Base-by-base conservation (phyloP, 2,797 vertebrate species). In the Alectoris magna region DNA sequence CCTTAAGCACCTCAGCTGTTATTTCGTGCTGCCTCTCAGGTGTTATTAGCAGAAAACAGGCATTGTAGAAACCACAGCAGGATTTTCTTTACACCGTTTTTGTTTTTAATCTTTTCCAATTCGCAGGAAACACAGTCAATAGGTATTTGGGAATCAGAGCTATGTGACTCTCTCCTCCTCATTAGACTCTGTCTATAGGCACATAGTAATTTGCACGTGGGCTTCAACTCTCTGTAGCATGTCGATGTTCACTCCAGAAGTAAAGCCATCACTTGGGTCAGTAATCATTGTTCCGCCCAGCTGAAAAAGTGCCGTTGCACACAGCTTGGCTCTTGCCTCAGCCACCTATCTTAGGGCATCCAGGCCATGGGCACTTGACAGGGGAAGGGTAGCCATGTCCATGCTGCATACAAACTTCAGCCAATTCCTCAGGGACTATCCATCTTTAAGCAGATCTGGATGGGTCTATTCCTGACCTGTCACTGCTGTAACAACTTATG, bases 1-100 rank as follows among this genome's bases (percentile, higher is more conserved):
- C 94, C 95, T 96, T 97, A 96, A 97, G 87, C 16, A 84, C 93
- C 96, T 81, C 96, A 97, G 96, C 97, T 98, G 97, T 94, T 97
- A 94, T 95, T 93, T 92, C 12, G 49, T 89, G 88, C 88, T 90
- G 89, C 92, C 94, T 95, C 94, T 77, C 95, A 93, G 87, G 95
- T 96, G 93, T 87, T 95, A 90, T 93, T 96, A 96, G 91, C 84
- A 92, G 93, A 94, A 95, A 94, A 95, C 84, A 95, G 12, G 84
- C 91, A 78, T 48, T 90, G 89, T 46, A 74, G 92, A 95, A 96
- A 86, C 89, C 93, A 93, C 94, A 68, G 82, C 76, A 93, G 95
- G 78, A 93, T 94, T 92, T 75, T 83, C 63, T 91, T 93, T 91
- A 91, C 84, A 64, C 72, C 43, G 56, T 75, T 84, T 84, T 93